Evolutionary conservation across 1,140 invertebrate species (phyloP).

Genomic region (Ceratina calcarata): DNA sequence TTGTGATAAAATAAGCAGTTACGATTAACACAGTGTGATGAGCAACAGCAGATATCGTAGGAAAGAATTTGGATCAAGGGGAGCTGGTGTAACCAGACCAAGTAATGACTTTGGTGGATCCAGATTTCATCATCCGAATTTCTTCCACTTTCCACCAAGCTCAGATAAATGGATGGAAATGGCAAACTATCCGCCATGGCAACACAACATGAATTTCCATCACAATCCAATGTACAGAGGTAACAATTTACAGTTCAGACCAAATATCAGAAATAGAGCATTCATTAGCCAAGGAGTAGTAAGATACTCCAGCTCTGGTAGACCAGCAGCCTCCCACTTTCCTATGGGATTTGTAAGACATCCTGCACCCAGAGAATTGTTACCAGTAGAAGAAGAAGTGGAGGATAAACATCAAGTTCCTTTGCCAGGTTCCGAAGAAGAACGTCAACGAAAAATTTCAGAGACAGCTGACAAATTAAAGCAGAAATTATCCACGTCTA

Average conservation of each 20-base stretch:
- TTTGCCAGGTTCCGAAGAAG: constrained; percentile 74
- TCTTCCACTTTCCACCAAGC: constrained; percentile 16
- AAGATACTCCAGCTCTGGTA: constrained; percentile 39
- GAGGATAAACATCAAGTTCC: constrained; percentile 49
- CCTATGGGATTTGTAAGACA: constrained; percentile 3
- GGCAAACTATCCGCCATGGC: constrained; percentile 33
- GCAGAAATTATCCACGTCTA: constrained; percentile 64
- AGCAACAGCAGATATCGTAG: constrained; percentile 66
- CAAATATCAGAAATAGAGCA: constrained; percentile 15
- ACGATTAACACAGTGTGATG: constrained; percentile 61
- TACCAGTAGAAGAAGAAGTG: neutral
- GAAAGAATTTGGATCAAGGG: constrained; percentile 63
- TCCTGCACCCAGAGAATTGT: neutral
- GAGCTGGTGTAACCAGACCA: constrained; percentile 54
- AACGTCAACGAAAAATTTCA: constrained; percentile 73
- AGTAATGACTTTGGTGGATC: constrained; percentile 34
- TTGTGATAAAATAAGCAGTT: constrained; percentile 20
- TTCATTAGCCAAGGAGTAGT: neutral
- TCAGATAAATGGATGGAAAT: constrained; percentile 36
- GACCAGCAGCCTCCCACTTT: neutral
- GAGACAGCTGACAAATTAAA: constrained; percentile 76
- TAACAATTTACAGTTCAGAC: constrained; percentile 20
- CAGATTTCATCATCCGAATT: constrained; percentile 47
- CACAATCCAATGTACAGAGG: constrained; percentile 28
- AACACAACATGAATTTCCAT: constrained; percentile 39